phyloP scores from a whole-genome alignment of 2,113 vertebrate species.

The Ploceus nigricollis region DNA sequence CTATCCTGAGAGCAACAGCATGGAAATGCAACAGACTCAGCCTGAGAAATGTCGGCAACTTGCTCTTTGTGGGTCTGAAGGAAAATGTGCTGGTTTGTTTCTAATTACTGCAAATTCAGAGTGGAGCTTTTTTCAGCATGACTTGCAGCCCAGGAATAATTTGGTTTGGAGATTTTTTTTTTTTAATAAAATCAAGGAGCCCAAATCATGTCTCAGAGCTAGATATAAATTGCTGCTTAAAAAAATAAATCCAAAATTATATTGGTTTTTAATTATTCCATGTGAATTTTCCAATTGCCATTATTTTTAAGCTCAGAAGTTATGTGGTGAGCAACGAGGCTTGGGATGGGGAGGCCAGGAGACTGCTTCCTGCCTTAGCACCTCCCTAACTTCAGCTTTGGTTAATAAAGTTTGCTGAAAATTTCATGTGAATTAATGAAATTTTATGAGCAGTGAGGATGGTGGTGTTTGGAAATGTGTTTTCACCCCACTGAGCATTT shows the following conservation, averaged over 20 bases:
- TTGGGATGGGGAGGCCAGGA: background rate
- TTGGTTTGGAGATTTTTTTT: background rate
- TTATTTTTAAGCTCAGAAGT: background rate
- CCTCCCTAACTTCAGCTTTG: background rate
- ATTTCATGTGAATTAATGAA: background rate
- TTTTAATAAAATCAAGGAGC: background rate
- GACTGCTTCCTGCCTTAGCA: rapidly evolving
- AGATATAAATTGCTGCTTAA: background rate
- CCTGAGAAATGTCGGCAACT: background rate
- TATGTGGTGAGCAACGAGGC: rapidly evolving
- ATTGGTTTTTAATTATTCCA: background rate
- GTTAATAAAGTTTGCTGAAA: background rate
- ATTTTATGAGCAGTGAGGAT: background rate
- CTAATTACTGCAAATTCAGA: background rate
- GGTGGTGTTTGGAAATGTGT: rapidly evolving
- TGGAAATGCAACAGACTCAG: background rate
- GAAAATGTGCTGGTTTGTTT: background rate
- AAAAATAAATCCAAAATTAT: background rate
- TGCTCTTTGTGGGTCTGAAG: background rate
- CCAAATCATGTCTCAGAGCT: background rate
- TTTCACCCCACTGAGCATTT: background rate
- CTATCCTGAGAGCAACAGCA: rapidly evolving
- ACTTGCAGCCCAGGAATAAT: background rate
- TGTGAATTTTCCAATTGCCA: background rate
- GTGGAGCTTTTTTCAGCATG: background rate